Percentiles rank a stretch among this genome's conserved stretches.
Evolutionary conservation across 2,113 vertebrate genomes (phyloP).

Genomic region (Laticauda laticaudata): DNA sequence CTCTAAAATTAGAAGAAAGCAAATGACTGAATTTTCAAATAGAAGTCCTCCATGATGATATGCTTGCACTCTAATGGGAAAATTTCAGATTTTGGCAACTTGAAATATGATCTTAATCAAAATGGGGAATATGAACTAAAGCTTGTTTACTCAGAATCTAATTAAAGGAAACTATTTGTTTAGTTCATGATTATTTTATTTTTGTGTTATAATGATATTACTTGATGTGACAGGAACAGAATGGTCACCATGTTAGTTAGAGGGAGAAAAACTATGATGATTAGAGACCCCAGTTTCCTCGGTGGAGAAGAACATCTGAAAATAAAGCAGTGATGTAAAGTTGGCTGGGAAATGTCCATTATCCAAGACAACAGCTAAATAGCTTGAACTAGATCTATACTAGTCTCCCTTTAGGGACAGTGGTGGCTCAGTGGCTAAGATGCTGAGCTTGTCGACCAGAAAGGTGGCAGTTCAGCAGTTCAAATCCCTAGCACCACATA

Average conservation of each 20-base stretch:
- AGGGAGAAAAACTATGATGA: background rate
- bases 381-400: no score
- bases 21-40: background rate
- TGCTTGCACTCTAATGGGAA: background rate
- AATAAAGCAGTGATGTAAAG: background rate
- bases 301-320: background rate
- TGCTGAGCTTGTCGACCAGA: no score
- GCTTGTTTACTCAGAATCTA: background rate
- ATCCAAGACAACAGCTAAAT: background rate
- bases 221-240: background rate
- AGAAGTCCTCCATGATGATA: background rate
- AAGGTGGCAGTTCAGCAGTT: no score
- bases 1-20: background rate
- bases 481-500: no score
- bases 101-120: background rate
- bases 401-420: no score
- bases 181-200: background rate
- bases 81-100: background rate
- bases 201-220: background rate
- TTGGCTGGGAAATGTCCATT: background rate
- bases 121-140: background rate
- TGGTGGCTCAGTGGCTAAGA: no score
- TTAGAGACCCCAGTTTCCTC: background rate
- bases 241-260: background rate
- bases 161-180: background rate